A percentile compares a stretch with the other conserved stretches of the same genome.
Conservation (phyloP, 30 jellyfish, hydroid and myxozoan species). For the Hydractinia symbiolongicarpus region DNA sequence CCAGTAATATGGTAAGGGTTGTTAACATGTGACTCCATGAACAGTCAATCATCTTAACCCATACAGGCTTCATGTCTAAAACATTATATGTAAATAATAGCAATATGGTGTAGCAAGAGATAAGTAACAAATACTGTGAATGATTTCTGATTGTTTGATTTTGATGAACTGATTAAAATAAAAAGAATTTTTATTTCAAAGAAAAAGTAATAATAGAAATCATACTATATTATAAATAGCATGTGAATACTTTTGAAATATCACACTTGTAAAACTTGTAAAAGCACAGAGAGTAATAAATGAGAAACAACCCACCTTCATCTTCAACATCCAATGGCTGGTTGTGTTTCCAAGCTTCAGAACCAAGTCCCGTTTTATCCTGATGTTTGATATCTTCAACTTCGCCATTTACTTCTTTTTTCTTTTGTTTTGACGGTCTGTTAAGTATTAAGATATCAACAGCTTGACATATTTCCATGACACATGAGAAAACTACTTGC, state of each 20-base stretch:
- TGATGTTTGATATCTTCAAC: conserved; percentile 27
- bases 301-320: conserved; percentile 38
- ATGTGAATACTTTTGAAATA: not conserved
- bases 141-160: too few species aligned
- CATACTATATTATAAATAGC: too few species aligned
- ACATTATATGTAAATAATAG: not conserved
- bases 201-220: not conserved
- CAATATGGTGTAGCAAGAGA: too few species aligned
- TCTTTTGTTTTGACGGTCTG: conserved; percentile 51
- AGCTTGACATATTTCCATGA: conserved; percentile 74
- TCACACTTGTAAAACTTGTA: not conserved
- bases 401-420: conserved; percentile 21
- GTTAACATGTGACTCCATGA: conserved; percentile 80
- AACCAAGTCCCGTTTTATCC: conserved; percentile 62
- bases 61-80: conserved; percentile 45
- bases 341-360: conserved; percentile 76
- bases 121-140: too few species aligned
- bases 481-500: conserved; percentile 73
- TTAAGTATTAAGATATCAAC: conserved; percentile 78
- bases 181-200: not conserved
- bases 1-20: conserved; percentile 66
- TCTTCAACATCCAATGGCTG: conserved; percentile 45
- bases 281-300: not conserved
- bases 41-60: conserved; percentile 76
- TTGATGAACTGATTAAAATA: not conserved